phyloP scores from a whole-genome alignment of 1,140 invertebrate species.

The Riptortus pedestris region DNA sequence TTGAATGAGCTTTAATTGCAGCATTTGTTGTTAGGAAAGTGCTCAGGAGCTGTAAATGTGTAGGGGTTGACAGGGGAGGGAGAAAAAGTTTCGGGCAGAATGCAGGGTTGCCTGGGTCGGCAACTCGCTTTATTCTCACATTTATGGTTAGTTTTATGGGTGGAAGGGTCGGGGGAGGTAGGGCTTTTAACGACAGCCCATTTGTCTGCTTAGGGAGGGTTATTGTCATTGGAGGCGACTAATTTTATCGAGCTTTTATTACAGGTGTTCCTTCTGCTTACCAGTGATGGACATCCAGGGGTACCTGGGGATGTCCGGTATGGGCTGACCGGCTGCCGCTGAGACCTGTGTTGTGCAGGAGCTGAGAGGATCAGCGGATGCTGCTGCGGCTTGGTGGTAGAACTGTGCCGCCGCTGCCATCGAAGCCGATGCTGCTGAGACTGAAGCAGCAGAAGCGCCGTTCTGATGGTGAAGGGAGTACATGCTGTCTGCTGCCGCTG shows the following conservation, averaged over 20 bases:
- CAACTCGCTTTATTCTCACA: neutral
- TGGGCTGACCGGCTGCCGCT: slow-evolving; percentile 53
- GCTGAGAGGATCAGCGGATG: slow-evolving; percentile 49
- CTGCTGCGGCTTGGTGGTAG: slow-evolving; percentile 68
- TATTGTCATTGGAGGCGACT: slow-evolving; percentile 2
- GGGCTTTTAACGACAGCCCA: neutral
- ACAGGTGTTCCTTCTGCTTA: slow-evolving; percentile 41
- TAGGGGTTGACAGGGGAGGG: no score
- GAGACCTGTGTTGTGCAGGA: slow-evolving; percentile 51
- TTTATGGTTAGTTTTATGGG: slow-evolving; percentile 17
- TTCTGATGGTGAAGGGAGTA: slow-evolving; percentile 62
- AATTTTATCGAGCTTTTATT: slow-evolving; percentile 6
- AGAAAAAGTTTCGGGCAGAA: no score
- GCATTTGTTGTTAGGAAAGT: no score
- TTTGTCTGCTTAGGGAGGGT: neutral
- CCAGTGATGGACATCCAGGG: slow-evolving; percentile 97
- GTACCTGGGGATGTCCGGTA: slow-evolving; percentile 80
- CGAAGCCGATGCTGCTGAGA: slow-evolving; percentile 56
- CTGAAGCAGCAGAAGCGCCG: slow-evolving; percentile 47
- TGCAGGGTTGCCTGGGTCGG: neutral
- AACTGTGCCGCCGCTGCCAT: slow-evolving; percentile 75
- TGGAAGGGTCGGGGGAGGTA: neutral
- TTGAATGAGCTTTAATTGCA: no score
- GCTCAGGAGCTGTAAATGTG: no score
- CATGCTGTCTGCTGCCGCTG: slow-evolving; percentile 59